Evolutionary conservation across 1,140 invertebrate species (phyloP), one percentile per base, ranked within the genome.

Genomic region (Neodiprion pinetum): DNA sequence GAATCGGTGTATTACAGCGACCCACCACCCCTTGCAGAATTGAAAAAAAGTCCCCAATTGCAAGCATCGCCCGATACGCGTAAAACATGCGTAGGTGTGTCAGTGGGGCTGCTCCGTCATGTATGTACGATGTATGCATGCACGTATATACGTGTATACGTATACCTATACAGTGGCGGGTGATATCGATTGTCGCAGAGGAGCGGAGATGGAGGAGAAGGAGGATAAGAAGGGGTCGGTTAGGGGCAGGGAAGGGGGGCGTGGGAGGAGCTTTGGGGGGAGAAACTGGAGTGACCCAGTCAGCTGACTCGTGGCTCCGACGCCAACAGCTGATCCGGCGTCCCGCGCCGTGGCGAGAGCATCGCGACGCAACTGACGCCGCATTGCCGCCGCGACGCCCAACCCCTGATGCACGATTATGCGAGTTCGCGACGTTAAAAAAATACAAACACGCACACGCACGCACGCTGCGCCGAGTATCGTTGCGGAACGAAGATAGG

Each of bases 281-380:
- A 40, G 28, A 40, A 40, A 61, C 53, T 9, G 9, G 53, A 61
- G 53, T 61, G 53, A 61, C 53, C 75, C 67, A 83, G 82, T 80
- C 81, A 84, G 82, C 81, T 83, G 82, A 81, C 87, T 88, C 82
- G 84, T 83, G 84, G 79, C 86, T 81, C 81, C 75, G 81, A 80
- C 53, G 72, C 81, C 79, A 77, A 85, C 83, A 85, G 84, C 84
- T 85, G 84, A 85, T 83, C 79, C 79, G 71, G 53, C 53, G 53
- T 61, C 53, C 53, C 53, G 53, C 53, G 77, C 81, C 80, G 76
- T 71, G 74, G 50, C 72, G 73, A 79, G 73, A 61, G 8, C 74
- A 74, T 82, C 81, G 83, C 73, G 81, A 77, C 77, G 80, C 80
- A 82, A 82, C 75, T 80, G 77, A 75, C 80, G 81, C 77, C 81